Base-by-base conservation (phyloP, 2,888 invertebrate genomes). In the Azorinus chamasolen region DNA sequence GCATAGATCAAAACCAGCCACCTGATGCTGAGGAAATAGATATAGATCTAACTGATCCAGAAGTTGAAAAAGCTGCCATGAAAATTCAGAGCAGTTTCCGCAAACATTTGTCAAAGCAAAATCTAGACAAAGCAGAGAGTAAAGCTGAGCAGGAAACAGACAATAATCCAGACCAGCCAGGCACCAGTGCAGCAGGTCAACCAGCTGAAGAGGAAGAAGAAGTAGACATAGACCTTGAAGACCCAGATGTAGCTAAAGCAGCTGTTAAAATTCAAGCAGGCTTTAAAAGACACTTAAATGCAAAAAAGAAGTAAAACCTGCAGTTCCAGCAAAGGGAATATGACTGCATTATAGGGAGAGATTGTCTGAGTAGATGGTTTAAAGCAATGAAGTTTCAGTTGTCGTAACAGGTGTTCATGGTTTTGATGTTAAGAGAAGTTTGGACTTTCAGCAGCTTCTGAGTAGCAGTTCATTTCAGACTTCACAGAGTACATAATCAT, bases 241-340 rank as follows among this genome's bases (percentile, higher is more conserved):
- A 87, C 32, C 83, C 87, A 1, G 88, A 88, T 39, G 87, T 84
- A 2, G 69, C 53, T 6, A 85, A 84, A 32, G 80, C 77, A 22
- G 88, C 87, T 20, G 87, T 86, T 8, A 91, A 88, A 81, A 92
- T 91, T 73, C 92, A 92, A 78, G 86, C 90, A 27, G 83, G 86
- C 6, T 92, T 88, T 74, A 86, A 58, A 81, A 75, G 61, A 46
- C 70, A 71, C 25, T 71, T 77, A 72, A 62, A 63, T 54, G 62
- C 70, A 24, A 81, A 71, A 61, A 81, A 71, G 53, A 69, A 68
- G 54, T 65, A 43, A 62, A 32, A 37, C 32, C 1, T 24, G 18
- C 14, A 14, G 4, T 3, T 50, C 5, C 4, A 25, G 12, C 27
- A 4, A 22, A 8, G 24, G 27, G 25, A 3, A n/a, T 10, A 18